Base-by-base conservation (phyloP, 1,140 invertebrate species). In the Neodiprion virginianus region DNA sequence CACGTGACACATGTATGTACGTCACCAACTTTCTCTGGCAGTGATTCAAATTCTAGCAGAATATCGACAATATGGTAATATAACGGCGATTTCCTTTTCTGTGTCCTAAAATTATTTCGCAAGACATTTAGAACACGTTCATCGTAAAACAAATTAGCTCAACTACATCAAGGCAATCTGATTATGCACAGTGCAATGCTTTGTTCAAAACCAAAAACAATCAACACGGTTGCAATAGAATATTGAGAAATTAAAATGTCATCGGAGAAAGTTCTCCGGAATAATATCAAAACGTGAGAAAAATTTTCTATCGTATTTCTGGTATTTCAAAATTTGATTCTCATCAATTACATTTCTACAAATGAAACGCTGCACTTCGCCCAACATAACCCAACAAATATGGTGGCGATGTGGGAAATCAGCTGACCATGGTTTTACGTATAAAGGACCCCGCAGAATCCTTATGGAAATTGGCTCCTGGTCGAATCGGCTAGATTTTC, bases 51-150 rank as follows among this genome's bases (percentile, higher is more conserved):
- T 61, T 61, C 53, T 61, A 61, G 53, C 8, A 12, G n/a, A 17
- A 61, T 40, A 61, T 61, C 53, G n/a, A 61, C n/a, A 17, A 17
- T 61, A 61, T 61, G 53, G 28, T 61, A 61, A 61, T 61, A 61
- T 40, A 61, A 8, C 53, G 28, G 28, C 53, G 11, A 8, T 7
- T 61, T 61, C 8, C 53, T 12, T 61, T 17, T 8, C n/a, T 17
- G 53, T 40, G 28, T 40, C 5, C 28, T 40, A 40, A 17, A 61
- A 61, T 17, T 14, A 14, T 61, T 17, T 61, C 53, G n/a, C n/a
- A 61, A 61, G 14, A 61, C 5, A 40, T 61, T 61, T 12, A 61
- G 8, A 61, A 61, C n/a, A 12, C 53, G 53, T 61, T 61, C n/a
- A 12, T 8, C 14, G 53, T 12, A 61, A 14, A 17, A 7, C 53